Percentiles rank a stretch among this genome's conserved stretches.
Conservation (phyloP, 2,113 vertebrate genomes). For the Boulengeromyrus knoepffleri region DNA sequence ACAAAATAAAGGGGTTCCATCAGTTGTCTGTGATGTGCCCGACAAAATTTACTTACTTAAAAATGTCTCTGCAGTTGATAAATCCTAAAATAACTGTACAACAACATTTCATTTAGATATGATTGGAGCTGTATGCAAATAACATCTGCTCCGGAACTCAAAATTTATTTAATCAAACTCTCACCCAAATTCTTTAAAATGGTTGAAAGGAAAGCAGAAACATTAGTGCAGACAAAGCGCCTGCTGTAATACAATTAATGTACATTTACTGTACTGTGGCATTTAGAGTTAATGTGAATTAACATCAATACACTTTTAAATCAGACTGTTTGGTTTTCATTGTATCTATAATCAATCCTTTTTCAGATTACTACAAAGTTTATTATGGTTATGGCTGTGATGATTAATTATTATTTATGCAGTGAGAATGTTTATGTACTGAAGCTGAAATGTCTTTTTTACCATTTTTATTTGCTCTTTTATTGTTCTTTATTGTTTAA, state of each 20-base stretch:
- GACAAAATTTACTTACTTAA: not conserved
- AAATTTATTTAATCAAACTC: not conserved
- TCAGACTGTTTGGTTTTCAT: not conserved
- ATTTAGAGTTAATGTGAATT: not conserved
- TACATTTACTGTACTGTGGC: not conserved
- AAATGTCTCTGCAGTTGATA: not conserved
- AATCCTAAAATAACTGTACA: not conserved
- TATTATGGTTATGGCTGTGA: not conserved
- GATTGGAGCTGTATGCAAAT: not conserved
- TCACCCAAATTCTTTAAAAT: not conserved
- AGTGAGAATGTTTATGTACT: not conserved
- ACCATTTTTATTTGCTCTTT: not conserved
- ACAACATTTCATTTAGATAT: not conserved
- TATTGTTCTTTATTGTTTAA: not conserved
- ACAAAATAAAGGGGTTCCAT: not conserved
- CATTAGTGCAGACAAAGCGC: not conserved
- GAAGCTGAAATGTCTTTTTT: not conserved
- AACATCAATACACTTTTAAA: not conserved
- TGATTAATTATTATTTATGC: not conserved
- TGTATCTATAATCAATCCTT: not conserved
- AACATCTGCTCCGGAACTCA: not conserved
- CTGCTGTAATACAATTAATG: slow-evolving; percentile 3
- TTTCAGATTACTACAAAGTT: not conserved
- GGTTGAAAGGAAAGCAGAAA: not conserved
- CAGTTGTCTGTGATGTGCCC: not conserved